Percentiles rank a stretch among this genome's conserved stretches.
Evolutionary conservation across 1,140 invertebrate species (phyloP).

Genomic region (Cyclina sinensis): DNA sequence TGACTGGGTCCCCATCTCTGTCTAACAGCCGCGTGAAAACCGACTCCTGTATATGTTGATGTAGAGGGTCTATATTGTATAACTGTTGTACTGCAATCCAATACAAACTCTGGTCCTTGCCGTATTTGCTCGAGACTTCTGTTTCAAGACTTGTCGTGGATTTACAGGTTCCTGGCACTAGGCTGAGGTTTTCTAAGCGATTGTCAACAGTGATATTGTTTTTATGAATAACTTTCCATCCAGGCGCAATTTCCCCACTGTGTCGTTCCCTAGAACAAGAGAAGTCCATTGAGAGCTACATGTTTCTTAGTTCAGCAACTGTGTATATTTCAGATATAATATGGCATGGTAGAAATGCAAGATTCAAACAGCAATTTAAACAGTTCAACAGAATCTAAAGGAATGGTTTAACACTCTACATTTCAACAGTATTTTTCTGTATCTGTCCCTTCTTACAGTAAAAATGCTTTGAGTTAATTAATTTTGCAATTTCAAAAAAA

Average conservation of each 20-base stretch:
- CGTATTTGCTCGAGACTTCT: constrained; percentile 77
- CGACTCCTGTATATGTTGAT: constrained; percentile 85
- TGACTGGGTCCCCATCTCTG: constrained; percentile 87
- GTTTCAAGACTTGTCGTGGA: constrained; percentile 39
- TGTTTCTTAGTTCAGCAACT: too few species aligned
- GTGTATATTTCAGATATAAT: too few species aligned
- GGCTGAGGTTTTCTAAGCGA: constrained; percentile 87
- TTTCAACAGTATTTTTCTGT: too few species aligned
- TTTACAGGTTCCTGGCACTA: constrained; percentile 80
- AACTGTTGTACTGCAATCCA: constrained; percentile 88
- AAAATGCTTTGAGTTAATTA: too few species aligned
- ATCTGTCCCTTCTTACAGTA: too few species aligned
- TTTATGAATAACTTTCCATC: constrained; percentile 87
- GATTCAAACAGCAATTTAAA: too few species aligned
- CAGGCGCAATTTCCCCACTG: constrained; percentile 87
- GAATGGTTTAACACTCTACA: too few species aligned
- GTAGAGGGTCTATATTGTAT: constrained; percentile 84
- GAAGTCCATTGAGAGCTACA: too few species aligned
- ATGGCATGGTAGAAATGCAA: too few species aligned
- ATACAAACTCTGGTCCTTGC: constrained; percentile 87
- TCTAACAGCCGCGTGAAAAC: constrained; percentile 76
- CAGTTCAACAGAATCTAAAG: too few species aligned
- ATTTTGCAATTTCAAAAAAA: too few species aligned
- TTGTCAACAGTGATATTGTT: constrained; percentile 88
- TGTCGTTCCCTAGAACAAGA: constrained; percentile 87